A percentile compares a stretch with the other conserved stretches of the same genome.
These are phyloP conservation scores for Ophioderma brevispina DNA, from an alignment of 35 echinoderm and acorn worm genomes.

Conservation along the genomic window DNA sequence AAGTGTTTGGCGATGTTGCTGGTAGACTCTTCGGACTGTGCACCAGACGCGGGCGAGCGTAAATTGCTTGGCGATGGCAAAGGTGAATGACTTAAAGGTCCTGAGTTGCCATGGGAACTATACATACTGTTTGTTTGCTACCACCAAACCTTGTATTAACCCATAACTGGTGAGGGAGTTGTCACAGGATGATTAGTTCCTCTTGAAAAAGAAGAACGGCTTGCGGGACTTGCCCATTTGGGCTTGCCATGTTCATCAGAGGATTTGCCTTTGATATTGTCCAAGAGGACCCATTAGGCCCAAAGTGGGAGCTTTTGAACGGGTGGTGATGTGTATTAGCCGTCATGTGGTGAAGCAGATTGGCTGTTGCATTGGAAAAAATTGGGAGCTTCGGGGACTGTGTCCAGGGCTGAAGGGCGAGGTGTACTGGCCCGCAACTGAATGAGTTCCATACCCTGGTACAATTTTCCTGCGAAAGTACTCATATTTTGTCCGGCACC, in stretches of 20 bases:
- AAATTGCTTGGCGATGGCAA: constrained; percentile 68
- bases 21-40: constrained; percentile 86
- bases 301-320: constrained; percentile 46
- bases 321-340: neutral
- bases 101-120: constrained; percentile 20
- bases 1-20: constrained; percentile 68
- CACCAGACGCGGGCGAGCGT: constrained; percentile 54
- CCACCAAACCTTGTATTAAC: constrained; percentile 56
- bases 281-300: neutral
- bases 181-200: constrained; percentile 35
- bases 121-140: constrained; percentile 59
- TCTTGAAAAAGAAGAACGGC: constrained; percentile 46
- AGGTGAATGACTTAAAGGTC: constrained; percentile 41
- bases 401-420: constrained; percentile 67
- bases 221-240: constrained; percentile 62
- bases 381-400: constrained; percentile 26
- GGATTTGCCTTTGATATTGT: constrained; percentile 77
- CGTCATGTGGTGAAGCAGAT: constrained; percentile 12
- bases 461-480: neutral
- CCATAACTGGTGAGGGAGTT: constrained; percentile 48
- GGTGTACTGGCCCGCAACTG: constrained; percentile 12
- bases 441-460: constrained; percentile 7
- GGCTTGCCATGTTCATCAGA: constrained; percentile 71
- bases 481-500: constrained; percentile 18
- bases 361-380: constrained; percentile 49